phyloP scores from a whole-genome alignment of 2,888 invertebrate species.

The Neelides folsomi region DNA sequence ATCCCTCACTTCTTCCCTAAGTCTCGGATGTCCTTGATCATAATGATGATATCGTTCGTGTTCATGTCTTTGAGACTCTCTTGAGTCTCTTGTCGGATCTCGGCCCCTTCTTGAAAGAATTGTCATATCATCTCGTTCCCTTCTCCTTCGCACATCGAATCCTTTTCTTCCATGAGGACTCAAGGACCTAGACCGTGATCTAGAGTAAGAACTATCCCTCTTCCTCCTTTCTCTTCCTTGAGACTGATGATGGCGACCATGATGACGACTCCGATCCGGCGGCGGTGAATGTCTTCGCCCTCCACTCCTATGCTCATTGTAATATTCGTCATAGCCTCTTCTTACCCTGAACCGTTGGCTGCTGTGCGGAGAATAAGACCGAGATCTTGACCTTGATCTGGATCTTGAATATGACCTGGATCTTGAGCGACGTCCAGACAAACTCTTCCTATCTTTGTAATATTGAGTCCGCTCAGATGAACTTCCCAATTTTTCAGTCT shows the following conservation, averaged over 20 bases:
- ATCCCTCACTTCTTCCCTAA: too few species aligned
- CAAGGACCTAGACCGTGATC: neutral
- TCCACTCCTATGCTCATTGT: neutral
- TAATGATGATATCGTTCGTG: too few species aligned
- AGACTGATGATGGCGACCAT: neutral
- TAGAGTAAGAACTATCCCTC: constrained; percentile 6
- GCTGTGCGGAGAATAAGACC: neutral
- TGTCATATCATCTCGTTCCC: too few species aligned
- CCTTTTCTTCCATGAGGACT: neutral
- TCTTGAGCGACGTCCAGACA: constrained; percentile 4
- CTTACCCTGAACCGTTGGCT: neutral
- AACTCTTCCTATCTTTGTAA: neutral
- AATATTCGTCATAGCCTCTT: neutral
- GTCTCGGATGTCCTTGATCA: too few species aligned
- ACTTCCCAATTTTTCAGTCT: too few species aligned
- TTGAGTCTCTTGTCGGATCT: too few species aligned
- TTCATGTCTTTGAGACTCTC: too few species aligned
- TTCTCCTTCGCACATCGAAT: too few species aligned
- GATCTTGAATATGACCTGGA: constrained; percentile 3
- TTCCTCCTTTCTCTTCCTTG: neutral
- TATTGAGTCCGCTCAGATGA: too few species aligned
- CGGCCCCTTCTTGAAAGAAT: too few species aligned
- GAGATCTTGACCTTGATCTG: constrained; percentile 6
- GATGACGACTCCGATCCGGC: neutral
- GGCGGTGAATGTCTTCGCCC: neutral